phyloP scores from a whole-genome alignment of 2,113 vertebrate species.

The Morone saxatilis region DNA sequence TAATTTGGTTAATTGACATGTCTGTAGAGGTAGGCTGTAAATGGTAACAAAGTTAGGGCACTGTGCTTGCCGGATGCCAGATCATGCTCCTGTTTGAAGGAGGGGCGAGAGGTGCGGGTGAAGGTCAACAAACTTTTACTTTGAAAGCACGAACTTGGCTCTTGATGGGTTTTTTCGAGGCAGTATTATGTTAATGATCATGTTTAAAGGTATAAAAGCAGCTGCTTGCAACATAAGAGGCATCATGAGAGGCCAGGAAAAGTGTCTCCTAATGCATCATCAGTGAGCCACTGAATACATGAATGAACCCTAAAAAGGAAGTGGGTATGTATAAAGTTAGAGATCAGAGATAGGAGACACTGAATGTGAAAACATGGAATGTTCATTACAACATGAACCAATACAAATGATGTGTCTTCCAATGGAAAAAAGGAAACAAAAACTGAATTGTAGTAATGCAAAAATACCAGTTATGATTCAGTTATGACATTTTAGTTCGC shows the following conservation, averaged over 20 bases:
- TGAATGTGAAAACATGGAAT: not conserved
- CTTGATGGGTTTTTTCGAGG: constrained; percentile 1
- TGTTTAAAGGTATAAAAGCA: constrained; percentile 41
- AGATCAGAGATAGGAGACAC: not conserved
- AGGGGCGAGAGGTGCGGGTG: not conserved
- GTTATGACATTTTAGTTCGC: constrained; percentile 70
- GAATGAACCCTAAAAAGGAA: constrained; percentile 14
- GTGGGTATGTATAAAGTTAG: not conserved
- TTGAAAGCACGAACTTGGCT: constrained; percentile 48
- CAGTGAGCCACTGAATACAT: constrained; percentile 16
- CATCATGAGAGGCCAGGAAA: constrained; percentile 1
- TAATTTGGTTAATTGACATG: constrained; percentile 70
- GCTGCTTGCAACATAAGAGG: constrained; percentile 32
- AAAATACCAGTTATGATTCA: constrained; percentile 63
- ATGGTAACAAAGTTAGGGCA: constrained; percentile 12
- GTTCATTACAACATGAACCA: not conserved
- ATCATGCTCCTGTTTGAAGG: constrained; percentile 34
- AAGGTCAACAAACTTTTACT: constrained; percentile 47
- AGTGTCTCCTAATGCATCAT: constrained; percentile 31
- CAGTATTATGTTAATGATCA: constrained; percentile 20
- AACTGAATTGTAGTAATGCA: constrained; percentile 16
- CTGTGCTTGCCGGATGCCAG: constrained; percentile 10
- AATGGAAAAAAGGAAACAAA: constrained; percentile 1
- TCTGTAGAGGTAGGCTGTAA: constrained; percentile 49
- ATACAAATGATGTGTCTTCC: not conserved